Evolutionary conservation across 2,113 vertebrate species (phyloP).

Genomic region (Notarius quadriscutis): DNA sequence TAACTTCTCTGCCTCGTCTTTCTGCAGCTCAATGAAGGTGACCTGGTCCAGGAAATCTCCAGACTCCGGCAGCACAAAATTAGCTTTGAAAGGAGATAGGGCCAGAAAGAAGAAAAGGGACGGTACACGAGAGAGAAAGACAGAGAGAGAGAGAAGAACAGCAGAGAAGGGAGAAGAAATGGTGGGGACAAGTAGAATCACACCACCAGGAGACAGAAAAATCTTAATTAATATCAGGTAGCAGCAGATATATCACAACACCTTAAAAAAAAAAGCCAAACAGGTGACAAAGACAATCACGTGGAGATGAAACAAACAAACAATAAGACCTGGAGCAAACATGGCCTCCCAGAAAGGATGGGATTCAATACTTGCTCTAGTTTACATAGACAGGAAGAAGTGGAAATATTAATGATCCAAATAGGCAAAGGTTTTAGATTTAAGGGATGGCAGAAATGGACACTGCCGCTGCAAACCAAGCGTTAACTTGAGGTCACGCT

Average conservation of each 20-base stretch:
- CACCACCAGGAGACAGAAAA: constrained; percentile 71
- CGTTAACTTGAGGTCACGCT: not conserved
- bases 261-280: not conserved
- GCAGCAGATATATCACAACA: constrained; percentile 31
- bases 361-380: constrained; percentile 70
- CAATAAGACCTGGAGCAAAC: constrained; percentile 63
- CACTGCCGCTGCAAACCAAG: constrained; percentile 44
- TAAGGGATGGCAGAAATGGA: not conserved
- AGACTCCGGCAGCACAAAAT: constrained; percentile 82
- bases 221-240: constrained; percentile 60
- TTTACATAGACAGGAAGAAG: constrained; percentile 56
- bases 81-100: constrained; percentile 69
- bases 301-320: constrained; percentile 48
- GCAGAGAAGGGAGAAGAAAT: constrained; percentile 38
- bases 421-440: constrained; percentile 3
- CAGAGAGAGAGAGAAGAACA: not conserved
- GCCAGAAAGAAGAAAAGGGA: constrained; percentile 31
- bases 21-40: constrained; percentile 78
- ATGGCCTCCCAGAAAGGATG: constrained; percentile 59
- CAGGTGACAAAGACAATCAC: constrained; percentile 42
- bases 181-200: constrained; percentile 49
- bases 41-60: constrained; percentile 89
- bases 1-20: constrained; percentile 81
- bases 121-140: constrained; percentile 29
- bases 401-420: constrained; percentile 59